Percentiles rank a stretch among this genome's conserved stretches.
Evolutionary conservation across 2,888 invertebrate species (phyloP).

Genomic region (Morpho helenor): DNA sequence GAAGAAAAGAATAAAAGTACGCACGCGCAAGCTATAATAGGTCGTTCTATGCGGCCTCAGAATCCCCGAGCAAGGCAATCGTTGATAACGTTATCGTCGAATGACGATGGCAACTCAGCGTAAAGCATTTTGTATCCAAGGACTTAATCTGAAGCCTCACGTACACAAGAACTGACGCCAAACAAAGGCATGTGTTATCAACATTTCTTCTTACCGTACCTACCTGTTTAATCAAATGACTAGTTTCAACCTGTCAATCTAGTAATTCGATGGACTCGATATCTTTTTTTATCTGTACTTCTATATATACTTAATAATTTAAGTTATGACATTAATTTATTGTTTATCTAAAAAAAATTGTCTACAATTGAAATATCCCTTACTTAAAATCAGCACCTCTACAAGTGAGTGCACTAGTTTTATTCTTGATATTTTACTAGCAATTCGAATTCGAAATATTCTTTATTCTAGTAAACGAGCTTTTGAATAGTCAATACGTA

Average conservation of each 20-base stretch:
- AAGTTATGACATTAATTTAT: too few species aligned
- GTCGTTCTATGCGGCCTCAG: constrained; percentile 44
- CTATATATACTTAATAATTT: too few species aligned
- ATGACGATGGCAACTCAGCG: constrained; percentile 32
- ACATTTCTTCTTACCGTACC: constrained; percentile 2
- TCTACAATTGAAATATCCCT: too few species aligned
- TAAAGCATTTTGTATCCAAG: constrained; percentile 27
- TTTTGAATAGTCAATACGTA: too few species aligned
- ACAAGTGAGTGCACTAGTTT: too few species aligned
- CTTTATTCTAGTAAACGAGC: too few species aligned
- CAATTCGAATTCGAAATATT: too few species aligned
- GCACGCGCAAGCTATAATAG: constrained; percentile 30
- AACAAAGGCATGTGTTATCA: background rate
- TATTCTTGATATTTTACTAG: too few species aligned
- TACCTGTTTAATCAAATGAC: background rate
- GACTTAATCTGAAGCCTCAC: background rate
- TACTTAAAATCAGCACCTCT: too few species aligned
- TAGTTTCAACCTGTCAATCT: constrained; percentile 1
- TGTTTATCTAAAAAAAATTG: too few species aligned
- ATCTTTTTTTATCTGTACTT: too few species aligned
- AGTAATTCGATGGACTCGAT: background rate
- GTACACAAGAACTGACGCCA: background rate
- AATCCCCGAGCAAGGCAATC: constrained; percentile 72
- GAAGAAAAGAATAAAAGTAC: constrained; percentile 25
- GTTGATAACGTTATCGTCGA: constrained; percentile 68